Evolutionary conservation across 2,888 invertebrate species (phyloP).

Genomic region (Eupeodes luniger): DNA sequence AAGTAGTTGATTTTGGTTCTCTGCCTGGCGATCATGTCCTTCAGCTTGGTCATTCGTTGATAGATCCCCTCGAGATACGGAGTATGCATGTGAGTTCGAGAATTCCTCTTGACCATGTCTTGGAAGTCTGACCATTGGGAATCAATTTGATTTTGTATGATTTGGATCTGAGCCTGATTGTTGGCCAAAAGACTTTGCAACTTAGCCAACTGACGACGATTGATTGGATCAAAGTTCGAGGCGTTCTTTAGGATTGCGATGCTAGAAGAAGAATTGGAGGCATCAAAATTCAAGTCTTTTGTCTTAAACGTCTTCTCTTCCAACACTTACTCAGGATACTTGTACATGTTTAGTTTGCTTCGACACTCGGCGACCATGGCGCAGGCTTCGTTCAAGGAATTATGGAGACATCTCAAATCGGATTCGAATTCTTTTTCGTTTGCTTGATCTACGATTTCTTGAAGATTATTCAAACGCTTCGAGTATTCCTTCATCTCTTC

Average conservation of each 20-base stretch:
- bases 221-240: constrained; percentile 80
- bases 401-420: constrained; percentile 86
- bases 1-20: constrained; percentile 84
- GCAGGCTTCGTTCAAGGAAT: constrained; percentile 84
- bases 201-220: constrained; percentile 87
- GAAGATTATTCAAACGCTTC: constrained; percentile 85
- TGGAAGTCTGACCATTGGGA: constrained; percentile 90
- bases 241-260: constrained; percentile 80
- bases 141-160: constrained; percentile 90
- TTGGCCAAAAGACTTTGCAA: constrained; percentile 89
- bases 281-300: background rate
- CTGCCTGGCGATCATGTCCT: constrained; percentile 88
- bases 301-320: background rate
- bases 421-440: constrained; percentile 87
- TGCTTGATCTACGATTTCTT: constrained; percentile 87
- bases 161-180: constrained; percentile 90
- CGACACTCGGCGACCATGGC: constrained; percentile 83
- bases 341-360: constrained; percentile 81
- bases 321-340: constrained; percentile 81
- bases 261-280: constrained; percentile 69
- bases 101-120: constrained; percentile 84
- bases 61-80: constrained; percentile 92
- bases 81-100: constrained; percentile 81
- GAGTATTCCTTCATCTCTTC: constrained; percentile 86
- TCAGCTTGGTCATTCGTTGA: constrained; percentile 90